phyloP scores from a whole-genome alignment of 1,140 invertebrate genomes.

The Panagrolaimus sp. region DNA sequence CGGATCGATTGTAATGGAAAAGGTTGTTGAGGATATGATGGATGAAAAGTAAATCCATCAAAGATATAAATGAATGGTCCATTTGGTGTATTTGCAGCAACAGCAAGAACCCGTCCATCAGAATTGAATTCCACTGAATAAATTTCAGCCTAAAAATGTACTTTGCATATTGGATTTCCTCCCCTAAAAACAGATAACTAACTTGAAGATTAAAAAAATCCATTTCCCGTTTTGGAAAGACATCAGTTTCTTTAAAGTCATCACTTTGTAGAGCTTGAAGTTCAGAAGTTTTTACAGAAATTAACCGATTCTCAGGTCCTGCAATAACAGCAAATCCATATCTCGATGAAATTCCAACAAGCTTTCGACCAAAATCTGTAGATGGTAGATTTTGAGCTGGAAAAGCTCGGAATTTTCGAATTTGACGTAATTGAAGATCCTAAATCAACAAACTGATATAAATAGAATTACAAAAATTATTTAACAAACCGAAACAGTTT shows the following conservation, averaged over 20 bases:
- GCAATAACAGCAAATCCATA: constrained; percentile 16
- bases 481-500: too few relatives aligned
- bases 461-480: too few relatives aligned
- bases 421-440: constrained; percentile 14
- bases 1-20: constrained; percentile 56
- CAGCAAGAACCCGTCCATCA: constrained; percentile 41
- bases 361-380: constrained; percentile 4
- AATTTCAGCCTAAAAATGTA: constrained; percentile 34
- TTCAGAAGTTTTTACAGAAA: background rate
- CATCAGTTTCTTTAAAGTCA: background rate
- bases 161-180: background rate
- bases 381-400: background rate
- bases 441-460: background rate
- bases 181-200: background rate
- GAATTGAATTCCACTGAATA: constrained; percentile 31
- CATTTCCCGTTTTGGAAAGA: background rate
- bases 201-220: constrained; percentile 20
- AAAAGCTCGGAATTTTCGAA: background rate
- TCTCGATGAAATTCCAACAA: background rate
- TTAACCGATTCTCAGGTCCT: background rate
- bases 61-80: constrained; percentile 44
- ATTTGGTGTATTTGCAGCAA: constrained; percentile 32
- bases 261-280: background rate
- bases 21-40: constrained; percentile 24
- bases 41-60: constrained; percentile 37